A percentile compares a stretch with the other conserved stretches of the same genome.
phyloP scores from a whole-genome alignment of 2,113 vertebrate species.

The Hassar affinis region DNA sequence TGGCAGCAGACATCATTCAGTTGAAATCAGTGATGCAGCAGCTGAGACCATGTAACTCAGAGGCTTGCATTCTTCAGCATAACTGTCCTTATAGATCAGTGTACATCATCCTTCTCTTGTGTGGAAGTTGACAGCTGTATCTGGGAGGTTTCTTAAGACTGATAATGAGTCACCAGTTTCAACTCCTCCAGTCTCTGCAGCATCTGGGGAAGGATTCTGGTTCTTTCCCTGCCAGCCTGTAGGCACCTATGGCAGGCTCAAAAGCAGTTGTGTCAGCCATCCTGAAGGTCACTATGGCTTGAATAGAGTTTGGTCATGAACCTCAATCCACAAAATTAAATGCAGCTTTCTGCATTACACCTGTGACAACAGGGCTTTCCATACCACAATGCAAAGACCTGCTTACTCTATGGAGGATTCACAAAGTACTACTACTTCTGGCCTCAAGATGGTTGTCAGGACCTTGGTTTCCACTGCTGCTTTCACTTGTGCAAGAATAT shows the following conservation, averaged over 20 bases:
- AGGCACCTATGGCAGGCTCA: not conserved
- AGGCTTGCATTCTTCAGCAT: not conserved
- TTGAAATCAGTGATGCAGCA: constrained; percentile 10
- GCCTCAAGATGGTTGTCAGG: not conserved
- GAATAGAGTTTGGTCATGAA: not conserved
- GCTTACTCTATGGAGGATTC: not conserved
- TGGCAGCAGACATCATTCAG: not conserved
- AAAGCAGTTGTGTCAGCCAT: not conserved
- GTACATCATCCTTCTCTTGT: not conserved
- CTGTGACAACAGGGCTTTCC: not conserved
- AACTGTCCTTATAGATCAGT: not conserved
- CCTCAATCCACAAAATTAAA: not conserved
- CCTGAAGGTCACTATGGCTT: no score
- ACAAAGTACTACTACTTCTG: not conserved
- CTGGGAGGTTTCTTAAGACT: not conserved
- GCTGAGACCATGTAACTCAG: constrained; percentile 7
- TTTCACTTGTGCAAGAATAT: not conserved
- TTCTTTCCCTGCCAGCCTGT: not conserved
- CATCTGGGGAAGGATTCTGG: not conserved
- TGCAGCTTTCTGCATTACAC: not conserved
- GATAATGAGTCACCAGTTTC: not conserved
- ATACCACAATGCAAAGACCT: not conserved
- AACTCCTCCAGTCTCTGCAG: not conserved
- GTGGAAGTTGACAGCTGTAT: not conserved
- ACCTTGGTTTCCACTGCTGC: not conserved